A percentile compares a stretch with the other conserved stretches of the same genome.
Conservation (phyloP, 2,888 invertebrate genomes). For the Ennomos fuscantarius region DNA sequence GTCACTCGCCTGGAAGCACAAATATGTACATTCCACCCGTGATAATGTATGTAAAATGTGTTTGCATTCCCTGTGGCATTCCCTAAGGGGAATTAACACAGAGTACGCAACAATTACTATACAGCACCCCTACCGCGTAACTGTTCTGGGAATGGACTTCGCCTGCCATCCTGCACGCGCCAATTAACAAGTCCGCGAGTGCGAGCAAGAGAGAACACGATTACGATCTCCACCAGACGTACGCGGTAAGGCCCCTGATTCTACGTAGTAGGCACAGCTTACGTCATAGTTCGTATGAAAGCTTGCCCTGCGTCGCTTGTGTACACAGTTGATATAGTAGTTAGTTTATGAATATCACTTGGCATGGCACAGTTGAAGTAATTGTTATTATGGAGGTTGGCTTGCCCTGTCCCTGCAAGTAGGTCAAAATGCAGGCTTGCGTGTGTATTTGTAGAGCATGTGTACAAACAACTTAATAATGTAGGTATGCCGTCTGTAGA, state of each 20-base stretch:
- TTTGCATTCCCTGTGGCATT: conserved; percentile 21
- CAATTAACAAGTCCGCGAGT: too few relatives aligned
- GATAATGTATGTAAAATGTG: conserved; percentile 32
- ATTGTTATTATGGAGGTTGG: background rate
- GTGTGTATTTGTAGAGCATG: conserved; percentile 30
- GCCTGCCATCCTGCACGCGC: too few relatives aligned
- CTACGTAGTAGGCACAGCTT: background rate
- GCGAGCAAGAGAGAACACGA: too few relatives aligned
- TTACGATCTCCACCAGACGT: too few relatives aligned
- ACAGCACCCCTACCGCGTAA: too few relatives aligned
- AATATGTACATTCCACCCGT: conserved; percentile 27
- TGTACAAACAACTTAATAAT: conserved; percentile 33
- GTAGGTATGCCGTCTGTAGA: conserved; percentile 17
- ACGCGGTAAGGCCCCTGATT: too few relatives aligned
- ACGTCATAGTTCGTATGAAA: background rate
- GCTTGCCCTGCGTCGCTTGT: too few relatives aligned
- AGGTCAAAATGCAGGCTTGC: conserved; percentile 31
- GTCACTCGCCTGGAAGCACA: conserved; percentile 19
- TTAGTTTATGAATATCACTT: too few relatives aligned
- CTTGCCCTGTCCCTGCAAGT: conserved; percentile 17
- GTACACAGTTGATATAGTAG: too few relatives aligned
- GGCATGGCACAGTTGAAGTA: conserved; percentile 2
- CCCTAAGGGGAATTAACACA: conserved; percentile 25
- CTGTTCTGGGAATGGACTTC: too few relatives aligned
- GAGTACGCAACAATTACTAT: conserved; percentile 7